Evolutionary conservation across 2,113 vertebrate genomes (phyloP).

Genomic region (Lasiurus cinereus): DNA sequence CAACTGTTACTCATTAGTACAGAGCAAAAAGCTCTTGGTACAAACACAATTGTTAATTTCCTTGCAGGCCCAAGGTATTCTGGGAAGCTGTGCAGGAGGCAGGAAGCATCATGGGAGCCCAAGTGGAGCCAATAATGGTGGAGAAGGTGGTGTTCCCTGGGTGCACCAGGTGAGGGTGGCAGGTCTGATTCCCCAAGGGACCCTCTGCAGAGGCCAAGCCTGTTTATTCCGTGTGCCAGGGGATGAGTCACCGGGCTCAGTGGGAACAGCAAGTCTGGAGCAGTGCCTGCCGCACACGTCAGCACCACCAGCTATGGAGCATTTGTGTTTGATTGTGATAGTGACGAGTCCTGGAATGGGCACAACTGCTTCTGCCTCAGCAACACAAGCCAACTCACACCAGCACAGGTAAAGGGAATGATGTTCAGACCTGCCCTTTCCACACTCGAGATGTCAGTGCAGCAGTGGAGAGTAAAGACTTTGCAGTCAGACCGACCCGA

Average conservation of each 20-base stretch:
- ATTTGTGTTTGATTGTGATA: fast-evolving
- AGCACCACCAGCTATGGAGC: background rate
- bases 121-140: background rate
- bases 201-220: background rate
- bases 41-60: slow-evolving; percentile 75
- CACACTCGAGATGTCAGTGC: fast-evolving
- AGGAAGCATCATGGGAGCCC: background rate
- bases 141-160: background rate
- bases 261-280: background rate
- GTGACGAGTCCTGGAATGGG: background rate
- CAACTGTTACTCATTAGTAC: slow-evolving; percentile 78
- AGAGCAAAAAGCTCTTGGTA: slow-evolving; percentile 64
- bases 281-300: background rate
- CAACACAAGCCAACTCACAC: background rate
- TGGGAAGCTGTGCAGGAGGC: slow-evolving; percentile 62
- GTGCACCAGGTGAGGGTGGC: background rate
- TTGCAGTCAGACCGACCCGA: too few relatives aligned
- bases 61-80: slow-evolving; percentile 67
- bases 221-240: background rate
- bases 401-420: background rate
- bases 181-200: background rate
- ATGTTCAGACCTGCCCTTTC: background rate
- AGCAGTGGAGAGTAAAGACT: background rate
- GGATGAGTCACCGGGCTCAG: background rate
- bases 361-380: background rate